Percentiles rank a stretch among this genome's conserved stretches.
Conservation (phyloP, 1,140 invertebrate genomes). For the Paraescarpia echinospica region DNA sequence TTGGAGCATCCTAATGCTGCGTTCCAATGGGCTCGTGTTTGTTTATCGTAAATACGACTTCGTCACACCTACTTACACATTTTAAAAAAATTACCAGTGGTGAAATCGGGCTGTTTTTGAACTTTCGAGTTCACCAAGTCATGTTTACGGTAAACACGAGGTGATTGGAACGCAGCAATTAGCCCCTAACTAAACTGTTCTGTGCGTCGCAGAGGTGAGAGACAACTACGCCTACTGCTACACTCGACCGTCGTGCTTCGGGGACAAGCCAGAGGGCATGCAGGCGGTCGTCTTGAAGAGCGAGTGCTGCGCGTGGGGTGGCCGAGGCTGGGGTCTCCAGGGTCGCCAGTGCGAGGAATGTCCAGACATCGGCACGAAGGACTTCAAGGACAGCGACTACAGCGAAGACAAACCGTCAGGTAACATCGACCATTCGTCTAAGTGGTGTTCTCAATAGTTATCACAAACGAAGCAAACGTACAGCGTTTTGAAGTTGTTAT, state of each 20-base stretch:
- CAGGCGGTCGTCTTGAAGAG: neutral
- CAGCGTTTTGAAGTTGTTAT: too few relatives aligned
- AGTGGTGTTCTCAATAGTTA: too few relatives aligned
- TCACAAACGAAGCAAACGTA: too few relatives aligned
- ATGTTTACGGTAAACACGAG: too few relatives aligned
- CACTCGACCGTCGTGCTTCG: neutral
- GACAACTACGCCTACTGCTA: neutral
- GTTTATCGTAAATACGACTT: too few relatives aligned
- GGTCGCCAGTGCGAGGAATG: neutral
- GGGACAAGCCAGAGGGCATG: neutral
- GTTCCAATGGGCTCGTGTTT: too few relatives aligned
- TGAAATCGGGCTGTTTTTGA: too few relatives aligned
- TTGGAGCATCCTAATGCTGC: too few relatives aligned
- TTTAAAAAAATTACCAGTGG: too few relatives aligned
- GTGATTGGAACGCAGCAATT: too few relatives aligned
- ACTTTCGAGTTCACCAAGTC: too few relatives aligned
- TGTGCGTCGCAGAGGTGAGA: neutral
- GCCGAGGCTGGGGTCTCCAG: slow-evolving; percentile 3
- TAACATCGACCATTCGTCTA: neutral
- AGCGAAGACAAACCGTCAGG: neutral
- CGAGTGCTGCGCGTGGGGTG: slow-evolving; percentile 9
- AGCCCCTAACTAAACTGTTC: neutral
- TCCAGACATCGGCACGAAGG: slow-evolving; percentile 1
- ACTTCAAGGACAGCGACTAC: neutral
- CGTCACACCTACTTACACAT: too few relatives aligned